Conservation (phyloP, 2,888 invertebrate species). For the Standfussiana lucernea region DNA sequence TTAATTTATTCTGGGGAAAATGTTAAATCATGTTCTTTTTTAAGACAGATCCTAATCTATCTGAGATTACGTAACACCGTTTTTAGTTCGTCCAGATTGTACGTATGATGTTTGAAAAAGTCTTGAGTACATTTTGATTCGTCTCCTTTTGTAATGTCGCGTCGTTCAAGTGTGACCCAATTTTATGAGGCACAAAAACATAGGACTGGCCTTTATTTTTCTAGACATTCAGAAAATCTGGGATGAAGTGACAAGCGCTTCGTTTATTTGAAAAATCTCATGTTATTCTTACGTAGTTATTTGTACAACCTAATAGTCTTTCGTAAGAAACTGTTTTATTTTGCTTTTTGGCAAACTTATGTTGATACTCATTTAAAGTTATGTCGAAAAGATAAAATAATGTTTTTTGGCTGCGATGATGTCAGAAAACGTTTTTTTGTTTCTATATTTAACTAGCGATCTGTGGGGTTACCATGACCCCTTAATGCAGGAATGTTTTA, state of each 20-base stretch:
- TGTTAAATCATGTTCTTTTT: background rate
- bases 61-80: constrained; percentile 16
- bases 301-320: background rate
- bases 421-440: background rate
- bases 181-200: constrained; percentile 35
- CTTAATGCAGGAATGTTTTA: too few species aligned
- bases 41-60: background rate
- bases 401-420: background rate
- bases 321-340: background rate
- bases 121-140: constrained; percentile 21
- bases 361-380: background rate
- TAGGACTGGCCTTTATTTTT: constrained; percentile 16
- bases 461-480: too few species aligned
- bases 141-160: constrained; percentile 22
- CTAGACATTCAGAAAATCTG: constrained; percentile 31
- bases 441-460: background rate
- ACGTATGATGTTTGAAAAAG: constrained; percentile 21
- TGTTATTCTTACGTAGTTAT: background rate
- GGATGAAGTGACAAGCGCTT: background rate
- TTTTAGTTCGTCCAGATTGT: constrained; percentile 31
- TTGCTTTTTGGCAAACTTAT: background rate
- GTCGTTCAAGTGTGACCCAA: constrained; percentile 38
- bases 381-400: background rate
- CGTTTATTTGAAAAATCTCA: constrained; percentile 16
- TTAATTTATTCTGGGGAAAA: background rate